phyloP scores from a whole-genome alignment of 2,797 vertebrate genomes.

The Limosa lapponica region DNA sequence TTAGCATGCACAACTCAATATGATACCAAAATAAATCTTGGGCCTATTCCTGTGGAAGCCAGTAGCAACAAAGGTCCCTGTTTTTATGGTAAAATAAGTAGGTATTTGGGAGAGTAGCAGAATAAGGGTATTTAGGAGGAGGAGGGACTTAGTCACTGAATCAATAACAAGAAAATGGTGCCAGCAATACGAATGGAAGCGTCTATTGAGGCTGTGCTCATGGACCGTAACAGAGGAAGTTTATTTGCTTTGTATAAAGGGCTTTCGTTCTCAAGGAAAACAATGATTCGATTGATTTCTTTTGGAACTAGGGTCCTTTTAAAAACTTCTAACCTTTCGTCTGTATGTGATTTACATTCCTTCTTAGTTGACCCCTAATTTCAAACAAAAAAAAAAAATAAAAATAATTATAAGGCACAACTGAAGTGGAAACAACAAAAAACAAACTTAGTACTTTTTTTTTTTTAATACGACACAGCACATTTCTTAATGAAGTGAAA shows the following conservation, averaged over 20 bases:
- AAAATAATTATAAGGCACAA: neutral
- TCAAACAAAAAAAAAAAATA: neutral
- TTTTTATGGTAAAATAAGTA: conserved; percentile 50
- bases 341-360: conserved; percentile 14
- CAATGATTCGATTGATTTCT: conserved; percentile 45
- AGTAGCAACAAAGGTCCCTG: neutral
- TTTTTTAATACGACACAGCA: neutral
- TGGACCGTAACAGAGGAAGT: conserved; percentile 33
- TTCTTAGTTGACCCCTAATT: neutral
- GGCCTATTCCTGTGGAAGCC: neutral
- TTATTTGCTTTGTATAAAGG: conserved; percentile 55
- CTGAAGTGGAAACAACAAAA: neutral
- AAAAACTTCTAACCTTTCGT: conserved; percentile 29
- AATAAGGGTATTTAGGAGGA: conserved; percentile 32
- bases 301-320: neutral
- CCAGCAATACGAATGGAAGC: conserved; percentile 51
- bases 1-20: conserved; percentile 5
- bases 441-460: neutral
- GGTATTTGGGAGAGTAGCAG: conserved; percentile 7
- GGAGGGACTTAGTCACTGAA: conserved; percentile 13
- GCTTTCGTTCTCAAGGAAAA: conserved; percentile 48
- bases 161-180: conserved; percentile 42
- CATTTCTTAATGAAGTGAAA: neutral
- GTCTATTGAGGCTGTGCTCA: conserved; percentile 28
- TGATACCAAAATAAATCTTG: conserved; percentile 20